Evolutionary conservation across 2,113 vertebrate species (phyloP), one percentile per base, ranked within the genome.

Genomic region (Chascanopsetta lugubris): DNA sequence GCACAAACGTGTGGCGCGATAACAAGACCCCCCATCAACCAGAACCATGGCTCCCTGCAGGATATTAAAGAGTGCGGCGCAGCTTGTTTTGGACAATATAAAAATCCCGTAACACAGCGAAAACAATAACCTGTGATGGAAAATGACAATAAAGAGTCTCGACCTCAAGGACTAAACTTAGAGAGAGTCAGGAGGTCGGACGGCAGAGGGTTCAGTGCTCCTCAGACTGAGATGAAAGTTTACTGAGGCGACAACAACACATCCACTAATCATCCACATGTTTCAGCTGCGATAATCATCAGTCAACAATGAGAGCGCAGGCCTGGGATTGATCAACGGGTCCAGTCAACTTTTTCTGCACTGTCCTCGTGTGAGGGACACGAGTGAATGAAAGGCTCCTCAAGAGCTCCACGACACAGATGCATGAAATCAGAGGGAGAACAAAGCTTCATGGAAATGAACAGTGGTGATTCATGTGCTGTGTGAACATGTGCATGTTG

Each of bases 1-100:
- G 69, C 54, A 61, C 65, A 76, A 77, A 70, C 58, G 84, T 79
- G 68, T 64, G 50, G 69, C 56, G 53, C 67, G 66, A 88, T 81
- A 83, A 84, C 32, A 88, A 82, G 48, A 82, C 55, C 71, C 59
- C 47, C 75, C 81, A 75, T 83, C 67, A 68, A 75, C 53, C 20
- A 26, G 32, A 53, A 77, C 66, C 71, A 60, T 17, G 22, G 38
- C 46, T 69, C 57, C 63, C 30, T 26, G 56, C 51, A 61, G 80
- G 66, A 78, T 75, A 49, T 69, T 55, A 27, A 49, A 40, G 43
- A 65, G 17, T 3, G 7, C 54, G n/a, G 57, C 47, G 64, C 58
- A 77, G 63, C 18, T 26, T 5, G 1, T 68, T 77, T 49, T 59
- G 73, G 56, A 79, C 69, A 82, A 81, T 79, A 40, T 77, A 75